These are phyloP conservation scores for Drosophila sp. DNA, from an alignment of 1,140 invertebrate species.

Conservation along the genomic window DNA sequence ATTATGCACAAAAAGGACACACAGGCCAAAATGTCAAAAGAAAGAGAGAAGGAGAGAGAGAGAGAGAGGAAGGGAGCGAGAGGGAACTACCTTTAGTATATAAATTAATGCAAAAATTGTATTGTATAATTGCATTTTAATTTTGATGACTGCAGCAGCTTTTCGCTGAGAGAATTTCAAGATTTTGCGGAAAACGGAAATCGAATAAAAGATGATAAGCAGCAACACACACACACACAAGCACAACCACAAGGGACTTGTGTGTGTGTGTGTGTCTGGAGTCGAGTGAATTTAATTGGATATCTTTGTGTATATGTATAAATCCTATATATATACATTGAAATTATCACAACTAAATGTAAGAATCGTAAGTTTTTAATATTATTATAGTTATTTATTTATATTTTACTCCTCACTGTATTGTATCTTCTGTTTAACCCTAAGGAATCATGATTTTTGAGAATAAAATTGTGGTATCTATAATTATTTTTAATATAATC, in stretches of 20 bases:
- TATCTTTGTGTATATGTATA: not conserved
- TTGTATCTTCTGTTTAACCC: too few species aligned
- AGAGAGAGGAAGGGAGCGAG: not conserved
- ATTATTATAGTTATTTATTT: too few species aligned
- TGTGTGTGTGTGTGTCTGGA: not conserved
- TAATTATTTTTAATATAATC: too few species aligned
- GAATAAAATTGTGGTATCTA: too few species aligned
- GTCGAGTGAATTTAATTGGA: not conserved
- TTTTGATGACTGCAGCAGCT: slow-evolving; percentile 10
- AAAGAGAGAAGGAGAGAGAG: not conserved
- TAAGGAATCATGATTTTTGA: too few species aligned
- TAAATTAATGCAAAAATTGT: slow-evolving; percentile 31
- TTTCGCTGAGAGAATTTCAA: not conserved
- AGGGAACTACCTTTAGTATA: not conserved
- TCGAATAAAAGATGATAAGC: not conserved
- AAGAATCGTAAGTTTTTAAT: too few species aligned
- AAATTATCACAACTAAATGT: too few species aligned
- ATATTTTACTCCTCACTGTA: too few species aligned
- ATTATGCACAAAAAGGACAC: slow-evolving; percentile 62
- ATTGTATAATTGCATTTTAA: slow-evolving; percentile 40
- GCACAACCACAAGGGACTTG: too few species aligned
- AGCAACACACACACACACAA: not conserved
- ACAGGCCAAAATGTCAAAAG: slow-evolving; percentile 7
- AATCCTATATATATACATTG: too few species aligned
- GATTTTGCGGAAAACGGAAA: slow-evolving; percentile 1